These are phyloP conservation scores for Allophyes oxyacanthae DNA, from an alignment of 2,888 invertebrate genomes.

Conservation along the genomic window DNA sequence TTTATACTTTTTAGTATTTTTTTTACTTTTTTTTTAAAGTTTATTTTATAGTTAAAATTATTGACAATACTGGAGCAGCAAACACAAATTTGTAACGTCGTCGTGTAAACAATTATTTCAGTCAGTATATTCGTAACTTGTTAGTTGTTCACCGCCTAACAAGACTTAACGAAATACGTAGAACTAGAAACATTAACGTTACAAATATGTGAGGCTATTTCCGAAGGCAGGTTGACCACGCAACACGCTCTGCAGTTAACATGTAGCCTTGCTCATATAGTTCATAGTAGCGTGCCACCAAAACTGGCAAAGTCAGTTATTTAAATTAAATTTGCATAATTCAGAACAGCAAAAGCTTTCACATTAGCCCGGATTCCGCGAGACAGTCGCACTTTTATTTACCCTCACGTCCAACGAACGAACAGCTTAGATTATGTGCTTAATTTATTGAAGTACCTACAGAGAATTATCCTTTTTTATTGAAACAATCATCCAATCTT, in stretches of 20 bases:
- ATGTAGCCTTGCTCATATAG: conserved; percentile 25
- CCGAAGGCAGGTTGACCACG: conserved; percentile 33
- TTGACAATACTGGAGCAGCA: too few species aligned
- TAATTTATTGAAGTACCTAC: conserved; percentile 47
- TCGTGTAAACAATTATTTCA: too few species aligned
- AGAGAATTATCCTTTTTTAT: conserved; percentile 47
- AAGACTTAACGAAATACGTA: conserved; percentile 40
- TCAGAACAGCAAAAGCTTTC: conserved; percentile 74
- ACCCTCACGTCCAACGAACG: conserved; percentile 16
- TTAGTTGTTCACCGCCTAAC: conserved; percentile 24
- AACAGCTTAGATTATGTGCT: conserved; percentile 33
- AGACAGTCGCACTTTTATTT: conserved; percentile 53
- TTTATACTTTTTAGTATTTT: too few species aligned
- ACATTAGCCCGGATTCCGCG: conserved; percentile 65
- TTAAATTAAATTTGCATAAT: conserved; percentile 80
- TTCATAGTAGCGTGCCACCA: conserved; percentile 57
- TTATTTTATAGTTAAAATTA: too few species aligned
- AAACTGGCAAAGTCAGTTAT: conserved; percentile 69
- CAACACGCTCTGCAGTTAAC: conserved; percentile 37
- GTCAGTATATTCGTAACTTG: conserved; percentile 25
- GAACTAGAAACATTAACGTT: conserved; percentile 46
- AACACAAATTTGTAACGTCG: too few species aligned
- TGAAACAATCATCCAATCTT: conserved; percentile 45
- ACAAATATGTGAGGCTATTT: conserved; percentile 49
- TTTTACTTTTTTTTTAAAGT: too few species aligned